Evolutionary conservation across 2,797 vertebrate species (phyloP).

Genomic region (Crocodylus rhombifer): DNA sequence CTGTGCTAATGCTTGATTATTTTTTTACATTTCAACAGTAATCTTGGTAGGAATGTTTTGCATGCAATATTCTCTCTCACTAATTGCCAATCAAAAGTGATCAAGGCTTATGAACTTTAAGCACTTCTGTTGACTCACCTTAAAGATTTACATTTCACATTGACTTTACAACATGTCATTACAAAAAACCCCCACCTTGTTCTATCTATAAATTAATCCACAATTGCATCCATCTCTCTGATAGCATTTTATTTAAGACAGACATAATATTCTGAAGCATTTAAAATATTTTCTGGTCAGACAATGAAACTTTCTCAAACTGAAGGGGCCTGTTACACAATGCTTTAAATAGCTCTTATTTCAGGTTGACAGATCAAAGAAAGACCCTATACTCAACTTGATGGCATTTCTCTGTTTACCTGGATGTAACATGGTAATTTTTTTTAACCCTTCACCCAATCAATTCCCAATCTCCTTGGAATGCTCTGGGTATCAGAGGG

Average conservation of each 20-base stretch:
- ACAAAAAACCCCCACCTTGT: background rate
- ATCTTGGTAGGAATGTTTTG: background rate
- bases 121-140: background rate
- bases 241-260: background rate
- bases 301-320: background rate
- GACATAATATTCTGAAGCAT: background rate
- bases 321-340: background rate
- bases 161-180: background rate
- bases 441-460: background rate
- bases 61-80: conserved; percentile 1
- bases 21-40: background rate
- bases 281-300: background rate
- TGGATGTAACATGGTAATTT: background rate
- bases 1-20: background rate
- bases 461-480: background rate
- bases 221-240: background rate
- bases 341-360: background rate
- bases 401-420: background rate
- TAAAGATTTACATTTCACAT: background rate
- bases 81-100: background rate
- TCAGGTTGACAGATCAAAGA: background rate
- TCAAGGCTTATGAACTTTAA: background rate
- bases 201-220: background rate
- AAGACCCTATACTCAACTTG: background rate
- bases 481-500: background rate